These are phyloP conservation scores for Lysiphlebus fabarum DNA, from an alignment of 1,140 invertebrate species.

Conservation along the genomic window DNA sequence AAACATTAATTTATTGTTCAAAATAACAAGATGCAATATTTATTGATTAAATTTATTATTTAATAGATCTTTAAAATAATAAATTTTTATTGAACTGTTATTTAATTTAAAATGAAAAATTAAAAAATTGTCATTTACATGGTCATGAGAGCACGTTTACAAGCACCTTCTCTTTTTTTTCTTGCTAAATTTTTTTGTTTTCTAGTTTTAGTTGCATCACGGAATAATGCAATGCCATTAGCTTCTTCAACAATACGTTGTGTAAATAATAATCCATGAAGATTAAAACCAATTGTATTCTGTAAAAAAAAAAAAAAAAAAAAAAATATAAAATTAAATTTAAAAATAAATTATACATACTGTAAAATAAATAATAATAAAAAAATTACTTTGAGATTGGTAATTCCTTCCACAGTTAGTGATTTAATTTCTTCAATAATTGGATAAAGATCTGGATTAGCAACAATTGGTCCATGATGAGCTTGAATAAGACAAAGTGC, in stretches of 20 bases:
- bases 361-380: slow-evolving; percentile 17
- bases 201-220: slow-evolving; percentile 68
- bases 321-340: slow-evolving; percentile 7
- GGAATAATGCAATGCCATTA: slow-evolving; percentile 80
- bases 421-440: slow-evolving; percentile 67
- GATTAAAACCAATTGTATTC: slow-evolving; percentile 85
- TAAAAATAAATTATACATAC: no score
- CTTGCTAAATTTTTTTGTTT: slow-evolving; percentile 67
- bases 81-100: background rate
- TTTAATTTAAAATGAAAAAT: background rate
- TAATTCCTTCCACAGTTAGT: slow-evolving; percentile 59
- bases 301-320: slow-evolving; percentile 50
- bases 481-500: slow-evolving; percentile 78
- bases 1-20: no score
- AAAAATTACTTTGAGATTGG: slow-evolving; percentile 62
- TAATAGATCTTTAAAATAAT: no score
- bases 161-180: slow-evolving; percentile 64
- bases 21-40: no score
- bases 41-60: no score
- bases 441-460: slow-evolving; percentile 66
- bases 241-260: slow-evolving; percentile 75
- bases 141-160: slow-evolving; percentile 65
- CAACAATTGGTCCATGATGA: slow-evolving; percentile 80
- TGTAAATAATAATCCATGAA: slow-evolving; percentile 76
- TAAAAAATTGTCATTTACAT: slow-evolving; percentile 27